A percentile compares a stretch with the other conserved stretches of the same genome.
Evolutionary conservation across 2,888 invertebrate genomes (phyloP).

Genomic region (Rhopalosiphum nymphaeae): DNA sequence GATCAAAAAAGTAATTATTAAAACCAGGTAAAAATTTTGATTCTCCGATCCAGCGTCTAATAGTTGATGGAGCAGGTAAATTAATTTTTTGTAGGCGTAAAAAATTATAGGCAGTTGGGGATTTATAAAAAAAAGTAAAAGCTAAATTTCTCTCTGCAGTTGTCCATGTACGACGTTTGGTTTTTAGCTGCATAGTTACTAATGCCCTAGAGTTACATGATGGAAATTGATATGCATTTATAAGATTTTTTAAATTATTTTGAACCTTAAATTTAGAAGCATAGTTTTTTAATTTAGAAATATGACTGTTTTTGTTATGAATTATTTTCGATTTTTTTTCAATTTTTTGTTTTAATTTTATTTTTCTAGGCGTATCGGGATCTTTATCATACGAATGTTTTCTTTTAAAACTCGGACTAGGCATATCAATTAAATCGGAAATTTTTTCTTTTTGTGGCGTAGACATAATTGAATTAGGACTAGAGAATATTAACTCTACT

Average conservation of each 20-base stretch:
- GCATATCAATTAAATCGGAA: background rate
- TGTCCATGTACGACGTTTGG: conserved; percentile 11
- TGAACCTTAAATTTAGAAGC: no score
- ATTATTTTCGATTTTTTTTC: background rate
- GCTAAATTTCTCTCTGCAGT: conserved; percentile 22
- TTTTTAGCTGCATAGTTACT: conserved; percentile 9
- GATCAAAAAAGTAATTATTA: conserved; percentile 4
- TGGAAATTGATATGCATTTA: conserved; percentile 1
- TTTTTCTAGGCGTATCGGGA: background rate
- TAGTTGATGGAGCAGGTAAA: conserved; percentile 13
- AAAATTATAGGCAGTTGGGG: conserved; percentile 9
- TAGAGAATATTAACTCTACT: background rate
- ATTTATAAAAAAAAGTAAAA: conserved; percentile 19
- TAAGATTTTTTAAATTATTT: no score
- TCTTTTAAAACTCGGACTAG: background rate
- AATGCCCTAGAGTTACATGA: background rate
- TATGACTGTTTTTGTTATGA: no score
- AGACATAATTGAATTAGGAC: background rate
- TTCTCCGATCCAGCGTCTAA: background rate
- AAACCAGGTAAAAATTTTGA: background rate
- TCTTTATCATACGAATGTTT: background rate
- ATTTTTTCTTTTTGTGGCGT: no score
- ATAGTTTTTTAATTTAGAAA: no score
- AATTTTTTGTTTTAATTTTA: background rate
- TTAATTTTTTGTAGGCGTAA: conserved; percentile 9